phyloP scores from a whole-genome alignment of 1,140 invertebrate genomes.

The Drosophila sturtevanti region DNA sequence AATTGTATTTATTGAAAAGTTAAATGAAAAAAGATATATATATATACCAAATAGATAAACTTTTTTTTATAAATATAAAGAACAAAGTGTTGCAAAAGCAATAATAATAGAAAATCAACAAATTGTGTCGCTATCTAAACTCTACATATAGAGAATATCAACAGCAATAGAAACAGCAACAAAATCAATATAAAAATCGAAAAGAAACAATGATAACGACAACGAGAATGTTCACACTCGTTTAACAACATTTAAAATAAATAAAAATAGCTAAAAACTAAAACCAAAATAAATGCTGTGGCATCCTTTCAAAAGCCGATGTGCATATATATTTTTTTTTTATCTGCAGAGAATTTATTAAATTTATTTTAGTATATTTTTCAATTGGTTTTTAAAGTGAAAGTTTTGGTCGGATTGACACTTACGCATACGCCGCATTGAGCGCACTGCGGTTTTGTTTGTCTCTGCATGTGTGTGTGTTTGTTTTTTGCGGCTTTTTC shows the following conservation, averaged over 20 bases:
- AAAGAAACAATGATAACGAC: conserved; percentile 22
- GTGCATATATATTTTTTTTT: conserved; percentile 21
- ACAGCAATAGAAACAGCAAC: conserved; percentile 51
- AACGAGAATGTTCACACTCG: conserved; percentile 7
- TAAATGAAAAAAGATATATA: conserved; percentile 49
- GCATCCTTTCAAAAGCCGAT: conserved; percentile 41
- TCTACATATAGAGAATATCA: conserved; percentile 34
- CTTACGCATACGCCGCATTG: conserved; percentile 36
- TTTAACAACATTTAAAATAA: conserved; percentile 18
- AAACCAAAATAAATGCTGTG: conserved; percentile 36
- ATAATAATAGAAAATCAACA: conserved; percentile 67
- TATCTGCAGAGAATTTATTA: conserved; percentile 11
- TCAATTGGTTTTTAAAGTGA: conserved; percentile 57
- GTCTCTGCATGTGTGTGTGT: neutral
- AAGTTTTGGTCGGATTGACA: conserved; percentile 33
- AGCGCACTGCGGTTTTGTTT: conserved; percentile 36
- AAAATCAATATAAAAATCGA: conserved; percentile 3
- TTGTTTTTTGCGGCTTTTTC: conserved; percentile 38
- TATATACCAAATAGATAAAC: neutral
- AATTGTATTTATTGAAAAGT: conserved; percentile 24
- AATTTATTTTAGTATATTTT: conserved; percentile 10
- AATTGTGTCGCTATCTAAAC: conserved; percentile 64
- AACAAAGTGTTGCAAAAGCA: conserved; percentile 42
- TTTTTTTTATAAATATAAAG: neutral
- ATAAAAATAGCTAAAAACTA: conserved; percentile 31